A percentile compares a stretch with the other conserved stretches of the same genome.
Evolutionary conservation across 2,797 vertebrate species (phyloP).

Genomic region (Iguana delicatissima): DNA sequence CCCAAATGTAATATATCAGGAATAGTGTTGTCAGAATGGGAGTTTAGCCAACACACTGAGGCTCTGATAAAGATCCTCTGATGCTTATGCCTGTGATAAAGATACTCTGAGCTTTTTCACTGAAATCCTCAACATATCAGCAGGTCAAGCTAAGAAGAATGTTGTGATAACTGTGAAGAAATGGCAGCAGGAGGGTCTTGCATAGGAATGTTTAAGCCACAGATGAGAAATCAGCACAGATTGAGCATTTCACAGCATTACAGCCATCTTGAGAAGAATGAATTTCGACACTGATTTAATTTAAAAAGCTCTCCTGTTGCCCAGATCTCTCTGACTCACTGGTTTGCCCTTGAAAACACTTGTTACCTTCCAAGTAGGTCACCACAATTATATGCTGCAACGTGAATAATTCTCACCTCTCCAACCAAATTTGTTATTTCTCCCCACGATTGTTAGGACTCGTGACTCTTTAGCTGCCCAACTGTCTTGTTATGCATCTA

Average conservation of each 20-base stretch:
- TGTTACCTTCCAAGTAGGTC: background rate
- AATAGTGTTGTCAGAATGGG: background rate
- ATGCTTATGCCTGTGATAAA: background rate
- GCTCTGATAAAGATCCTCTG: background rate
- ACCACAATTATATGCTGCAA: background rate
- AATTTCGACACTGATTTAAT: constrained; percentile 1
- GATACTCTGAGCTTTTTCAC: background rate
- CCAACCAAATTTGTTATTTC: background rate
- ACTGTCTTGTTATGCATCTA: background rate
- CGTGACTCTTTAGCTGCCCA: constrained; percentile 11
- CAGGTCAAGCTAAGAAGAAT: background rate
- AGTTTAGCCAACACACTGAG: background rate
- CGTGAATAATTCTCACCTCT: background rate
- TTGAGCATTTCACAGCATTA: background rate
- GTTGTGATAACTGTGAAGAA: constrained; percentile 42
- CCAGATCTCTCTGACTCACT: constrained; percentile 7
- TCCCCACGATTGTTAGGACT: background rate
- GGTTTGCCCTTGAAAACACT: constrained; percentile 29
- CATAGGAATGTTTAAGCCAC: constrained; percentile 2
- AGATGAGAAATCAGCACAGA: constrained; percentile 13
- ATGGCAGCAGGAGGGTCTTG: background rate
- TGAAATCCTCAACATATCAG: background rate
- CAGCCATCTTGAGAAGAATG: constrained; percentile 28
- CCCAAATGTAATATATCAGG: background rate
- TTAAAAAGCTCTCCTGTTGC: background rate